Evolutionary conservation across 2,797 vertebrate genomes (phyloP), one percentile per base, ranked within the genome.

Genomic region (Tauraco hartlaubi): DNA sequence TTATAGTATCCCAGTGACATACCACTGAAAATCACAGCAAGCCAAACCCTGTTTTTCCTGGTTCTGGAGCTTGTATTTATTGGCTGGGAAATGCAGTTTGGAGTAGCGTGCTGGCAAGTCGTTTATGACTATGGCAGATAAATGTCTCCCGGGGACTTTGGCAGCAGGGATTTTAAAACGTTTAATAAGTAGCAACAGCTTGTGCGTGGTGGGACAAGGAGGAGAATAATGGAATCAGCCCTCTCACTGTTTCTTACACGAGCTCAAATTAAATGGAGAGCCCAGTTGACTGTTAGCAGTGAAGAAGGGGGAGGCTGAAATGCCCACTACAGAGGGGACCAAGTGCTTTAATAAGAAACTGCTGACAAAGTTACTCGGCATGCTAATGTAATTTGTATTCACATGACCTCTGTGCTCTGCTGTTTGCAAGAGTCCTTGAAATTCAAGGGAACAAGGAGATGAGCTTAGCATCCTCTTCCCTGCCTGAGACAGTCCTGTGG

Each of bases 181-280:
- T 82, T 95, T 96, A 95, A 94, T 96, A 96, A 95, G 96, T 93
- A 96, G 91, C 91, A 97, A 94, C 95, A 94, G 96, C 94, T 95
- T 97, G 95, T 94, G 94, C 33, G 3, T 91, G 91, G 95, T 96
- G 91, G 91, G 91, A 93, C 72, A 49, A 91, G 91, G 78, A 90
- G 83, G 71, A 52, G 77, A 80, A 89, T 89, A 71, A 54, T 94
- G 83, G 85, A 97, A 92, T 85, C 85, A 68, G 77, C 63, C 74
- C 67, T 95, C 80, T 90, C 72, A 17, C 95, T 90, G 88, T 88
- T 96, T 79, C 63, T 76, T 88, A 90, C 77, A 63, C 0, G 2
- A 92, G 76, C 83, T 92, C 4, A 1, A 90, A 75, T 95, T 79
- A 92, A 93, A 62, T 1, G 5, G 88, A 84, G 80, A 92, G 91